Conservation (phyloP, 2,888 invertebrate genomes). For the Laothoe populi region DNA sequence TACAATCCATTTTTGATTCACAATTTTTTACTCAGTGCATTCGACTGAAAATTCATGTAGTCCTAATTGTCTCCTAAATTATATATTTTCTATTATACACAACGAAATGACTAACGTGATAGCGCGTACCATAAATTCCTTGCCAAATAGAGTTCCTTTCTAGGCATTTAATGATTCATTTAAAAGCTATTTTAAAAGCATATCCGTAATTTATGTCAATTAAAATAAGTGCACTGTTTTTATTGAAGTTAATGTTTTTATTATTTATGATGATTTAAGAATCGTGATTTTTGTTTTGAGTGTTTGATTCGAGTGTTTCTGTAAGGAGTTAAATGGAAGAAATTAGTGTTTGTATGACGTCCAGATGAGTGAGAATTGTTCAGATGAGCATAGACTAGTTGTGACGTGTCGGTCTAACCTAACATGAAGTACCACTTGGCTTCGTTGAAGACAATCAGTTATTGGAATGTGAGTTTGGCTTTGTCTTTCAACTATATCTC, state of each 20-base stretch:
- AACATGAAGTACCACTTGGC: no score
- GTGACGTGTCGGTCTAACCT: no score
- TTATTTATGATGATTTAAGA: no score
- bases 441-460: no score
- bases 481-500: no score
- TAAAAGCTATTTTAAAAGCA: slow-evolving; percentile 18
- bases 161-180: background rate
- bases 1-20: slow-evolving; percentile 28
- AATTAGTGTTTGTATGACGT: no score
- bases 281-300: no score
- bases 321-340: no score
- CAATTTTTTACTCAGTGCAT: slow-evolving; percentile 22
- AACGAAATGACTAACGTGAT: slow-evolving; percentile 25
- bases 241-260: background rate
- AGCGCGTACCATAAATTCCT: background rate
- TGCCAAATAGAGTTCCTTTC: background rate
- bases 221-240: slow-evolving; percentile 10
- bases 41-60: slow-evolving; percentile 24
- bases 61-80: slow-evolving; percentile 11
- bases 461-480: no score
- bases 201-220: slow-evolving; percentile 4
- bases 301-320: no score
- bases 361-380: no score
- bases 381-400: no score
- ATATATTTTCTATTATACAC: slow-evolving; percentile 16